Conservation (phyloP, 2,113 vertebrate genomes). For the Erpornis zantholeuca region DNA sequence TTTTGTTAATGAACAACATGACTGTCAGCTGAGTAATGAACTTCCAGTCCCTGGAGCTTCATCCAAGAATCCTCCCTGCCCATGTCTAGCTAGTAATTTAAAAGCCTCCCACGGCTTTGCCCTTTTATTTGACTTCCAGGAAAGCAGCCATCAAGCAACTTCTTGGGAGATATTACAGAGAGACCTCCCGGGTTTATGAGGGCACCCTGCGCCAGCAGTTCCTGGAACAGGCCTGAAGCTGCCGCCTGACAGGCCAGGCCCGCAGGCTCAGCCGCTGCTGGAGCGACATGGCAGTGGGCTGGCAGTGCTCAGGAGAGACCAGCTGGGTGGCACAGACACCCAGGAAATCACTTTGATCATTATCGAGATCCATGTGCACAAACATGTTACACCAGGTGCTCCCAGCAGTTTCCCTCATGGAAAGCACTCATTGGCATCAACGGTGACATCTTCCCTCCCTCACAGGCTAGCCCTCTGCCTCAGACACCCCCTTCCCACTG, state of each 20-base stretch:
- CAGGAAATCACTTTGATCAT: background rate
- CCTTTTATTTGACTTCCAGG: background rate
- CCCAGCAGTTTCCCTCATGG: rapidly evolving
- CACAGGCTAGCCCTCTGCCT: background rate
- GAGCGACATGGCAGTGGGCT: background rate
- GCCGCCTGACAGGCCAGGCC: background rate
- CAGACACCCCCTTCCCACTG: background rate
- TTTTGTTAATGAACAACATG: background rate
- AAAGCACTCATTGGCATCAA: rapidly evolving
- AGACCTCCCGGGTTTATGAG: background rate
- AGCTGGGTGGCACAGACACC: background rate
- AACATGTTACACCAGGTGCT: rapidly evolving
- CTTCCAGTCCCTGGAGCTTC: background rate
- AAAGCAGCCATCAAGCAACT: background rate
- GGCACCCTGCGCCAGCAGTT: background rate
- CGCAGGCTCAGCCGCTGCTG: background rate
- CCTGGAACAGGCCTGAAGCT: background rate
- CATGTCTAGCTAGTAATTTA: background rate
- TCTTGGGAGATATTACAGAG: background rate
- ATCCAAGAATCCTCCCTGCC: background rate
- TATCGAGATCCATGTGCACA: background rate
- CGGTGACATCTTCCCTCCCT: background rate
- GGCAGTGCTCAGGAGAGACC: background rate
- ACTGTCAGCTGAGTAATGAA: background rate
- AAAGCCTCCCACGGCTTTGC: background rate